Evolutionary conservation across 2,888 invertebrate genomes (phyloP), one percentile per base, ranked within the genome.

Genomic region (Brassicogethes aeneus): DNA sequence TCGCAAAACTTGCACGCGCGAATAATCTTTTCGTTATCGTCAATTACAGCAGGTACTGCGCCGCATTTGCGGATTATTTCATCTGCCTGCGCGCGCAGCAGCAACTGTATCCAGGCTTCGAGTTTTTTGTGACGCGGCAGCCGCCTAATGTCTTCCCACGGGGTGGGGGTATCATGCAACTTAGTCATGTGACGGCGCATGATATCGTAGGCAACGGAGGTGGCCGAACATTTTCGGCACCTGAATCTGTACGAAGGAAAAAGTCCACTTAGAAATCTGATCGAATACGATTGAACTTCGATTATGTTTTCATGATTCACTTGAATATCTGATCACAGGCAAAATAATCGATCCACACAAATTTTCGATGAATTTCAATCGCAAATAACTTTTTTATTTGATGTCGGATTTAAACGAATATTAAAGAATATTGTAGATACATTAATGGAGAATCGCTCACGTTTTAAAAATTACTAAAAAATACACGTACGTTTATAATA

Each of bases 191-290:
- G 82, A 2, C 73, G 73, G 15, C 67, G 61, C 14, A 80, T 64
- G 1, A 73, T 70, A 2, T 62, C 66, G 44, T 69, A 71, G 51
- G 75, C 77, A 48, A 77, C 75, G 1, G 75, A 74, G 46, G 72
- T 72, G 53, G 75, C 77, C 0, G 71, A 66, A 54, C 82, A 82
- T 2, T 69, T 57, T 13, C 66, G 69, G 54, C 82, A 82, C 13
- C 70, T 69, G 72, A 74, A 81, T 50, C 81, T 80, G 57, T 29
- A 60, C 57, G 48, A 46, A 64, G 56, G n/a, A n/a, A n/a, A n/a
- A n/a, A n/a, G n/a, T n/a, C n/a, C n/a, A n/a, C n/a, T n/a, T n/a
- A n/a, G n/a, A n/a, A n/a, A n/a, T n/a, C n/a, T n/a, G n/a, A n/a
- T n/a, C n/a, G n/a, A n/a, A n/a, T n/a, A n/a, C n/a, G n/a, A n/a